A percentile compares a stretch with the other conserved stretches of the same genome.
Evolutionary conservation across 2,797 vertebrate genomes (phyloP).

Genomic region (Pempheris klunzingeri): DNA sequence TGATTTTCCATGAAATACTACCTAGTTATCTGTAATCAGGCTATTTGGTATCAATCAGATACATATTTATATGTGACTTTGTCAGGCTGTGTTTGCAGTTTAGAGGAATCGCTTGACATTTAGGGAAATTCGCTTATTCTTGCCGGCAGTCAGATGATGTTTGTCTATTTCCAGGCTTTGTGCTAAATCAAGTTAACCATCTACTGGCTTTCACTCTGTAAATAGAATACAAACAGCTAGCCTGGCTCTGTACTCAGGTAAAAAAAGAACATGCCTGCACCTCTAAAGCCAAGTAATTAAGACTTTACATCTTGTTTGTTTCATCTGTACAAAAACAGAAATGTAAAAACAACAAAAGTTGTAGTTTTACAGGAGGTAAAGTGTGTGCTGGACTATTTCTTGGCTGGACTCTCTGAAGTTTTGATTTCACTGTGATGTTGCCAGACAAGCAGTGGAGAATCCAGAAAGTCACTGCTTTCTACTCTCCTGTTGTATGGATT

Average conservation of each 20-base stretch:
- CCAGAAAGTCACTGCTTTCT: neutral
- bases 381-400: neutral
- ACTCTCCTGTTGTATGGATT: neutral
- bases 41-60: neutral
- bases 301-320: neutral
- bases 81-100: neutral
- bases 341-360: too few species aligned
- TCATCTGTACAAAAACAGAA: too few species aligned
- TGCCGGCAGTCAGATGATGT: neutral
- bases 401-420: neutral
- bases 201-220: too few species aligned
- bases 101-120: neutral
- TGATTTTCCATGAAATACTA: neutral
- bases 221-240: too few species aligned
- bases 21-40: too few species aligned
- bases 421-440: neutral
- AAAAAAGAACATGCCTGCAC: neutral
- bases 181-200: too few species aligned
- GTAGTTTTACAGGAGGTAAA: neutral
- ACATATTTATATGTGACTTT: neutral
- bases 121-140: neutral
- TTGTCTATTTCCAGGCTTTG: too few species aligned
- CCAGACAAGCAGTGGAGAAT: too few species aligned
- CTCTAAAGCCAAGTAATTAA: neutral
- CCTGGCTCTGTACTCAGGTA: too few species aligned